Percentiles rank a stretch among this genome's conserved stretches.
Conservation (phyloP, 2,888 invertebrate species). For the Lacanobia wlatinum region DNA sequence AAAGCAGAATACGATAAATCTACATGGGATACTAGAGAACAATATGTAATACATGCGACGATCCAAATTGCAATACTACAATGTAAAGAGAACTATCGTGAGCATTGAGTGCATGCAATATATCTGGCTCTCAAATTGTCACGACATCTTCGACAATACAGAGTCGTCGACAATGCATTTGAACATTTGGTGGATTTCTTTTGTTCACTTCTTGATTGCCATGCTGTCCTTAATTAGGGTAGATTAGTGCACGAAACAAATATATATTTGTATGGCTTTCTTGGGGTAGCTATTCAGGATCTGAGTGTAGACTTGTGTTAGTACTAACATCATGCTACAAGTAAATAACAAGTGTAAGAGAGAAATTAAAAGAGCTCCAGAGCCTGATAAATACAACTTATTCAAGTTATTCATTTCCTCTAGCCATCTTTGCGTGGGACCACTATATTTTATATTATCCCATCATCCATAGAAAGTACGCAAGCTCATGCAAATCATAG, state of each 20-base stretch:
- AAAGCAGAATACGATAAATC: background rate
- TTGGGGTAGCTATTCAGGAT: background rate
- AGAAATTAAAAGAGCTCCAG: background rate
- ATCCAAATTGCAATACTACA: conserved; percentile 11
- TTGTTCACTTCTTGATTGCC: background rate
- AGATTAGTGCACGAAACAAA: background rate
- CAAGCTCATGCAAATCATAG: conserved; percentile 28
- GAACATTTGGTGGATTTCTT: background rate
- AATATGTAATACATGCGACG: background rate
- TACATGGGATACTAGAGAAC: background rate
- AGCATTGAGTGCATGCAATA: conserved; percentile 11
- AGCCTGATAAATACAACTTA: background rate
- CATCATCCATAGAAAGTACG: conserved; percentile 16
- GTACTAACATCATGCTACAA: too few species aligned
- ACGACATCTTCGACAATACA: conserved; percentile 7
- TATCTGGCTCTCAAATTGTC: conserved; percentile 10
- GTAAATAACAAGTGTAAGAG: background rate
- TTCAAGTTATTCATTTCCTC: background rate
- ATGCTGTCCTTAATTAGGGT: background rate
- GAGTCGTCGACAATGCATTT: conserved; percentile 9
- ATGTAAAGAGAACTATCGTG: background rate
- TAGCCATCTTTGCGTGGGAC: background rate
- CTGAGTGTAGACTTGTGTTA: background rate
- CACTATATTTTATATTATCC: background rate
- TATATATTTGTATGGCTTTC: background rate